Evolutionary conservation across 2,113 vertebrate genomes (phyloP).

Genomic region (Poeciliopsis prolifica): DNA sequence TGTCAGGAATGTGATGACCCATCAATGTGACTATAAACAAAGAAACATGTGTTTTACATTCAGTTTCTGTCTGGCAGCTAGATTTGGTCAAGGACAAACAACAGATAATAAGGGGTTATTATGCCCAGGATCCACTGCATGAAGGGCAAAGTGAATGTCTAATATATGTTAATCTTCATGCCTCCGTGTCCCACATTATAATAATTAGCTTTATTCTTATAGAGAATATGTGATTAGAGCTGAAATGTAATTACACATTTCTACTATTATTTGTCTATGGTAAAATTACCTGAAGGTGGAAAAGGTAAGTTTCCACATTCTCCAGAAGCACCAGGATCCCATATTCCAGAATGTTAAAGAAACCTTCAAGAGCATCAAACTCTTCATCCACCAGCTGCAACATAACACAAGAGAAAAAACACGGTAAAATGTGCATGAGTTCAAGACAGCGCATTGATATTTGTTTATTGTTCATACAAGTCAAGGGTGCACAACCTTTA

Average conservation of each 20-base stretch:
- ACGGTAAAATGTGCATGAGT: not conserved
- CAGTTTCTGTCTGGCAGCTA: not conserved
- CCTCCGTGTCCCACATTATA: not conserved
- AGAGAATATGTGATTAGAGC: not conserved
- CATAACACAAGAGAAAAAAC: not conserved
- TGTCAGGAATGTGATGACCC: not conserved
- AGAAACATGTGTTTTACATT: not conserved
- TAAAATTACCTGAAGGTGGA: conserved; percentile 83
- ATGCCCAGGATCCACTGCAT: not conserved
- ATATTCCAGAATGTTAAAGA: conserved; percentile 85
- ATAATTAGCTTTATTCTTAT: not conserved
- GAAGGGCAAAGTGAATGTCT: not conserved
- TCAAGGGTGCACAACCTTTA: too few relatives aligned
- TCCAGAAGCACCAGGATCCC: conserved; percentile 83
- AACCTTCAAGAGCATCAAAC: conserved; percentile 86
- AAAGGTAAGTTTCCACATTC: conserved; percentile 83
- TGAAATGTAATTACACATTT: too few relatives aligned
- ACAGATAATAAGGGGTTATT: not conserved
- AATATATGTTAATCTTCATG: too few relatives aligned
- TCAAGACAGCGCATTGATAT: not conserved
- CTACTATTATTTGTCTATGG: too few relatives aligned
- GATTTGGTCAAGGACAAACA: not conserved
- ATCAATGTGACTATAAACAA: not conserved
- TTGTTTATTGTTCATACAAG: too few relatives aligned
- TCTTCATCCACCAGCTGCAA: conserved; percentile 88